phyloP scores from a whole-genome alignment of 2,888 invertebrate genomes.

The Bedellia somnulentella region DNA sequence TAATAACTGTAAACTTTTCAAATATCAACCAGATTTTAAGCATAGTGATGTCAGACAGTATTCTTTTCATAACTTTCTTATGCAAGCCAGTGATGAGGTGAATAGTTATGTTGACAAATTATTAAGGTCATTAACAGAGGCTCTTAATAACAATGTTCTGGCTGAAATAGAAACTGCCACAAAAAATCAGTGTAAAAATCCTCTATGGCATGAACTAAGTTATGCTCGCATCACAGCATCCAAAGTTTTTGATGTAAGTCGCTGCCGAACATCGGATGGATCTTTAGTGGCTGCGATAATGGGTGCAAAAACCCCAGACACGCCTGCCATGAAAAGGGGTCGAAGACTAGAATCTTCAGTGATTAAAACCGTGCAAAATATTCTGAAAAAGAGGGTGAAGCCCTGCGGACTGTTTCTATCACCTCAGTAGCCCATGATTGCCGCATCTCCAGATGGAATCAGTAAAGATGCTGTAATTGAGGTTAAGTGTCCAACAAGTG shows the following conservation, averaged over 20 bases:
- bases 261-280: conserved; percentile 9
- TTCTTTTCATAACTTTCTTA: neutral
- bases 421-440: too few relatives aligned
- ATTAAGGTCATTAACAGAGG: neutral
- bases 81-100: neutral
- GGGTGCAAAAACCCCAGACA: too few relatives aligned
- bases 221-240: conserved; percentile 10
- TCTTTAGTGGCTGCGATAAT: too few relatives aligned
- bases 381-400: too few relatives aligned
- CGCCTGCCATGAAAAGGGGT: too few relatives aligned
- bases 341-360: too few relatives aligned
- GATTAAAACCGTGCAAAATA: too few relatives aligned
- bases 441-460: too few relatives aligned
- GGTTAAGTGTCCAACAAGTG: too few relatives aligned
- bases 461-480: too few relatives aligned
- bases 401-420: too few relatives aligned
- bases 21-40: conserved; percentile 1
- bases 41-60: neutral
- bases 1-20: conserved; percentile 2
- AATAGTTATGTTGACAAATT: too few relatives aligned
- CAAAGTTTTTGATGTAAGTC: conserved; percentile 8
- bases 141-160: neutral
- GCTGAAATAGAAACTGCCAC: neutral
- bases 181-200: neutral
- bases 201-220: conserved; percentile 5